These are phyloP conservation scores for Lamproptera curius DNA, from an alignment of 2,888 invertebrate genomes.

Conservation along the genomic window DNA sequence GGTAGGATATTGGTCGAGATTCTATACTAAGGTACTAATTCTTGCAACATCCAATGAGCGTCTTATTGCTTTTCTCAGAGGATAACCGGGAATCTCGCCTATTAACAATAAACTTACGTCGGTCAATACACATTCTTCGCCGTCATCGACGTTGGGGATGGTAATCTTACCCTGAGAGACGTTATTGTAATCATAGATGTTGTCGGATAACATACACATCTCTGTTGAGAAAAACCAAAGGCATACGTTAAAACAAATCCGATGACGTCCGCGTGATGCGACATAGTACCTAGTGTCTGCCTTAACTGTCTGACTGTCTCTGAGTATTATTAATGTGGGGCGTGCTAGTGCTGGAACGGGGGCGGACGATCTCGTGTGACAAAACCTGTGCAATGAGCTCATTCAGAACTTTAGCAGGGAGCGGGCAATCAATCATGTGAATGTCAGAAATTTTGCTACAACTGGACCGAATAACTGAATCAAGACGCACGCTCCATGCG, in stretches of 20 bases:
- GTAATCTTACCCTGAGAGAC: slow-evolving; percentile 98
- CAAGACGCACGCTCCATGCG: slow-evolving; percentile 68
- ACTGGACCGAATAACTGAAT: slow-evolving; percentile 50
- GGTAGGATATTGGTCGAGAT: slow-evolving; percentile 3
- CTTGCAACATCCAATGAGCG: slow-evolving; percentile 14
- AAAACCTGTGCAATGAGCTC: slow-evolving; percentile 64
- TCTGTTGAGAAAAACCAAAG: slow-evolving; percentile 79
- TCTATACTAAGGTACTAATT: slow-evolving; percentile 9
- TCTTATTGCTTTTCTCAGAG: slow-evolving; percentile 26
- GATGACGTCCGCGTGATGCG: slow-evolving; percentile 28
- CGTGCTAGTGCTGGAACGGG: slow-evolving; percentile 60
- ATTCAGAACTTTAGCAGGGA: slow-evolving; percentile 65
- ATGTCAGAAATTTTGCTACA: slow-evolving; percentile 58
- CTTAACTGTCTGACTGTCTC: slow-evolving; percentile 28
- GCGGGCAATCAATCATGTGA: slow-evolving; percentile 60
- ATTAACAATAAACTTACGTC: slow-evolving; percentile 85
- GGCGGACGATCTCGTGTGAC: slow-evolving; percentile 38
- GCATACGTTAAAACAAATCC: slow-evolving; percentile 32
- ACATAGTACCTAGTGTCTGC: slow-evolving; percentile 19
- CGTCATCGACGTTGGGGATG: slow-evolving; percentile 97
- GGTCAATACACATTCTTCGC: slow-evolving; percentile 92
- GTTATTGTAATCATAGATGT: slow-evolving; percentile 95
- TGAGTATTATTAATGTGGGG: slow-evolving; percentile 44
- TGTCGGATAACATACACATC: slow-evolving; percentile 87
- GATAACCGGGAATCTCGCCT: slow-evolving; percentile 24